These are phyloP conservation scores for Acrocephalus arundinaceus DNA, from an alignment of 2,113 vertebrate species.

Conservation along the genomic window DNA sequence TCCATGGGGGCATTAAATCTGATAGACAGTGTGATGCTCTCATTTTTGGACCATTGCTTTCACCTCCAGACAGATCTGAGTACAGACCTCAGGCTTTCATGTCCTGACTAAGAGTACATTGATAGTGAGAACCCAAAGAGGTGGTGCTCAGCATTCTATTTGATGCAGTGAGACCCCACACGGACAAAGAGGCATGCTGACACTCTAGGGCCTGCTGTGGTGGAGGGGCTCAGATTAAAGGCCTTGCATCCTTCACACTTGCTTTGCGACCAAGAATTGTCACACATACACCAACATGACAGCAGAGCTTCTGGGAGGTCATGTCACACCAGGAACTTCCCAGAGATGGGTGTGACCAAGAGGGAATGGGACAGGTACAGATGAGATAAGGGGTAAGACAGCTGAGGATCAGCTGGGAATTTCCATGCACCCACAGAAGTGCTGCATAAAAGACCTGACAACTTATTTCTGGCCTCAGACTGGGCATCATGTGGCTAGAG, in stretches of 20 bases:
- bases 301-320: not conserved
- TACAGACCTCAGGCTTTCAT: not conserved
- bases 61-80: not conserved
- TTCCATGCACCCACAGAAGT: not conserved
- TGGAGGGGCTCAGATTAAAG: not conserved
- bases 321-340: not conserved
- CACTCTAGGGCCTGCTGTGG: not conserved
- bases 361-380: not conserved
- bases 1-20: not conserved
- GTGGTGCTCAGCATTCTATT: not conserved
- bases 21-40: not conserved
- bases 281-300: not conserved
- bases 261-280: not conserved
- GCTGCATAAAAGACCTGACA: not conserved
- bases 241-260: not conserved
- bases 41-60: not conserved
- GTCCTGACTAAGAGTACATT: not conserved
- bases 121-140: not conserved
- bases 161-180: not conserved
- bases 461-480: not conserved
- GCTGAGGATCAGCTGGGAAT: not conserved
- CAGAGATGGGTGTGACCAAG: not conserved
- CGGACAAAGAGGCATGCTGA: not conserved
- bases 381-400: not conserved
- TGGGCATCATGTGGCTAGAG: not conserved